A percentile compares a stretch with the other conserved stretches of the same genome.
These are phyloP conservation scores for Drosophila austrosaltans DNA, from an alignment of 2,888 invertebrate species.

Conservation along the genomic window DNA sequence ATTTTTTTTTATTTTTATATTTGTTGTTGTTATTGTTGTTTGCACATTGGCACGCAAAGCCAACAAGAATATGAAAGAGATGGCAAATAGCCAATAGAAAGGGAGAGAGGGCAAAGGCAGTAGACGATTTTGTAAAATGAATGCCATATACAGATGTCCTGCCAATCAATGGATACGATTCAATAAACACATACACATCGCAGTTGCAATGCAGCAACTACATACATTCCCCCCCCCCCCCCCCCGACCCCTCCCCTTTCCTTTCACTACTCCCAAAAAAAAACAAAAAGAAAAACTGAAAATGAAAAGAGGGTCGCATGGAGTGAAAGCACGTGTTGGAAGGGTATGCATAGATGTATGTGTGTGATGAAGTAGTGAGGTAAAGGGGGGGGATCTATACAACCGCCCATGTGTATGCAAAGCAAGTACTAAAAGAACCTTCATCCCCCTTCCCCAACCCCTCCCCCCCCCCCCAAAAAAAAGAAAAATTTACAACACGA, in stretches of 20 bases:
- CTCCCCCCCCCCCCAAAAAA: background rate
- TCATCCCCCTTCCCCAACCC: background rate
- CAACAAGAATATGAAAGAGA: conserved; percentile 7
- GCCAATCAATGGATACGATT: conserved; percentile 82
- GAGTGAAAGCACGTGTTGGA: conserved; percentile 12
- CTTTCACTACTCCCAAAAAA: too few relatives aligned
- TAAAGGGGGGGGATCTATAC: background rate
- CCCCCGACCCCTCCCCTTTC: too few relatives aligned
- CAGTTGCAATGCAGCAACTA: conserved; percentile 50
- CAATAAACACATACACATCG: conserved; percentile 78
- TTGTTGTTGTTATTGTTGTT: conserved; percentile 22
- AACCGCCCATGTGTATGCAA: background rate
- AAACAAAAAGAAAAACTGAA: too few relatives aligned
- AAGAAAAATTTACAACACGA: conserved; percentile 71
- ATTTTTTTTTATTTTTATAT: conserved; percentile 6
- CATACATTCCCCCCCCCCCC: conserved; percentile 10
- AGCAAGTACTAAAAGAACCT: conserved; percentile 1
- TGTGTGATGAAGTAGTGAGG: background rate
- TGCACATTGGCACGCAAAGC: conserved; percentile 42
- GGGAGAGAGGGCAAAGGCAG: background rate
- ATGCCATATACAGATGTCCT: conserved; percentile 83
- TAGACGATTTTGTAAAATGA: conserved; percentile 75
- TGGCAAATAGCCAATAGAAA: conserved; percentile 4
- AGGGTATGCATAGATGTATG: too few relatives aligned
- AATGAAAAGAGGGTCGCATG: background rate